Percentiles rank a stretch among this genome's conserved stretches.
phyloP scores from a whole-genome alignment of 1,140 invertebrate species.

The Zophobas atratus region DNA sequence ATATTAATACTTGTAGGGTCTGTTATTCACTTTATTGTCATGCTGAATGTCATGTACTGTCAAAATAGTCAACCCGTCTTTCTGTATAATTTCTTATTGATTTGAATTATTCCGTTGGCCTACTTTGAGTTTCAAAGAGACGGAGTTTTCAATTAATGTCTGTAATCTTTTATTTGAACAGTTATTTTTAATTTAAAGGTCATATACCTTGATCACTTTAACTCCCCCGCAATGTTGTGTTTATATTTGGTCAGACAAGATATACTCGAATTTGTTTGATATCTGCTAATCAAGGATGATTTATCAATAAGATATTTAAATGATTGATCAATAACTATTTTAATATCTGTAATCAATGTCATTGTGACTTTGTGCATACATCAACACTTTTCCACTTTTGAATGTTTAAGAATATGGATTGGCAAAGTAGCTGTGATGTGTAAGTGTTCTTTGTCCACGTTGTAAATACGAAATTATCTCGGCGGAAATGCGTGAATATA shows the following conservation, averaged over 20 bases:
- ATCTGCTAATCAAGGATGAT: not conserved
- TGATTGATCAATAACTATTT: not conserved
- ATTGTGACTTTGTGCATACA: too few species aligned
- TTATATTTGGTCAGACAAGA: conserved; percentile 17
- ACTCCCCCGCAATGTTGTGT: conserved; percentile 21
- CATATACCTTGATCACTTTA: conserved; percentile 18
- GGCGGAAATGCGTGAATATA: too few species aligned
- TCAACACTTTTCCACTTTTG: too few species aligned
- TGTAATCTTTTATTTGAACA: not conserved
- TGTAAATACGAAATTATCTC: too few species aligned
- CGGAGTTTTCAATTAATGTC: not conserved
- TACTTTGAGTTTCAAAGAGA: not conserved
- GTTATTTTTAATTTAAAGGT: conserved; percentile 37
- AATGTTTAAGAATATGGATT: too few species aligned
- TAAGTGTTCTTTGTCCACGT: too few species aligned
- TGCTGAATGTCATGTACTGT: too few species aligned
- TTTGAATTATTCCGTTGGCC: not conserved
- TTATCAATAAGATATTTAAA: not conserved
- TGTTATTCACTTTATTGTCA: too few species aligned
- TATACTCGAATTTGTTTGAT: not conserved
- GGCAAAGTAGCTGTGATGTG: too few species aligned
- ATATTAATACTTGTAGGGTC: too few species aligned
- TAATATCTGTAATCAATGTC: not conserved
- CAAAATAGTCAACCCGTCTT: too few species aligned
- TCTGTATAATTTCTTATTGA: not conserved